Base-by-base conservation (phyloP, 2,888 invertebrate genomes). In the Protonemura montana region DNA sequence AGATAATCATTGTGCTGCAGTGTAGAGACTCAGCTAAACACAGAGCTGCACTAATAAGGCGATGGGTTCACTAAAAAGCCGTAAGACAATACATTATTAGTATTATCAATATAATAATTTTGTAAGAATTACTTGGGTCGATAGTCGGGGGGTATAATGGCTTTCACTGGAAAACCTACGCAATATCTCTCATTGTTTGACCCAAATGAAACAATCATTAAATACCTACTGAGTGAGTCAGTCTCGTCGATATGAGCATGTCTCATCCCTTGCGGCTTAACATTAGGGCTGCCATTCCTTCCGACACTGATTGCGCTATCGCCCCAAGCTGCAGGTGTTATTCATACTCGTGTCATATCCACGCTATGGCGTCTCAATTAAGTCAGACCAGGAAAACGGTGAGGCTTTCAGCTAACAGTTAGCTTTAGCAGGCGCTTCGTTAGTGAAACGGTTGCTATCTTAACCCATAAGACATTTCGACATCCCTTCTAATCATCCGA, bases 81-180 rank as follows among this genome's bases (percentile, higher is more conserved):
- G 59, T 84, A 27, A 84, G 59, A 84, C 84, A 84, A 84, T 76
- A 84, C 84, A 59, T 82, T 82, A 59, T 83, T 26, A 42, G n/a
- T 42, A 35, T 84, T 76, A 84, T 76, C 84, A 84, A 84, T 84
- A 84, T 84, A 30, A 84, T 84, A 30, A 29, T 84, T 25, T 59
- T 59, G 59, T 84, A 76, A 27, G 59, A 84, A 76, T 76, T 84
- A 84, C 27, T 81, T 30, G 7, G 59, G 7, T 84, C 3, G 84
- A 84, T 76, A 42, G 59, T 42, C 26, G 76, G 25, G 25, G 83
- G 28, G 2, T 83, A 27, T 83, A 27, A 59, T 16, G 42, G 84
- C 84, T 84, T 84, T 84, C 84, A 76, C 84, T 29, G 5, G 76
- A 84, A 81, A 30, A 76, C 84, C 84, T 76, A 84, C 84, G 59